Percentiles rank a stretch among this genome's conserved stretches.
These are phyloP conservation scores for Leptinotarsa texana DNA, from an alignment of 1,140 invertebrate genomes.

Conservation along the genomic window DNA sequence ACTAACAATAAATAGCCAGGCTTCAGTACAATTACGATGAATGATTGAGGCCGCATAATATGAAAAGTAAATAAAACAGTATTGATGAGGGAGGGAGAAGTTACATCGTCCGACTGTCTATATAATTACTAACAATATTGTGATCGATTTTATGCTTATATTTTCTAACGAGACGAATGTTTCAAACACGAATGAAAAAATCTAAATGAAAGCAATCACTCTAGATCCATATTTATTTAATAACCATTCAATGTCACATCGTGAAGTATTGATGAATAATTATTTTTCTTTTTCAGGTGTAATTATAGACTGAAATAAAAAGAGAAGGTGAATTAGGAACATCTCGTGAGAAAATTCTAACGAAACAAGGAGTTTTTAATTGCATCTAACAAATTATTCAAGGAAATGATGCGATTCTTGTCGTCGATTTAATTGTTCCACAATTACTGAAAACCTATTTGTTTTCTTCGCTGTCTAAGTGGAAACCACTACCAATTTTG, in stretches of 20 bases:
- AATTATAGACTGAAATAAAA: slow-evolving; percentile 1
- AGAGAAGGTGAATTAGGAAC: slow-evolving; percentile 8
- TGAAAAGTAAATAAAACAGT: neutral
- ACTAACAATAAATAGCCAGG: neutral
- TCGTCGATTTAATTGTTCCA: slow-evolving; percentile 49
- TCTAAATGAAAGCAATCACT: neutral
- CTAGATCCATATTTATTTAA: neutral
- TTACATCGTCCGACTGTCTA: slow-evolving; percentile 1
- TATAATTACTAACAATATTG: slow-evolving; percentile 6
- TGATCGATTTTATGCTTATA: neutral
- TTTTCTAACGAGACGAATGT: neutral
- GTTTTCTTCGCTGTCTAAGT: slow-evolving; percentile 19
- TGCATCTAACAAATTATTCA: slow-evolving; percentile 42
- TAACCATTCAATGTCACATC: neutral
- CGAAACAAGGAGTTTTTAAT: slow-evolving; percentile 25
- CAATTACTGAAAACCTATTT: slow-evolving; percentile 35
- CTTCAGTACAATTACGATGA: slow-evolving; percentile 5
- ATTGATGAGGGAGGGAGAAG: neutral
- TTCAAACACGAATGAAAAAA: neutral
- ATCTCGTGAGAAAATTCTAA: neutral
- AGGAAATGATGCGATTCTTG: slow-evolving; percentile 33
- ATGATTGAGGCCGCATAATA: neutral
- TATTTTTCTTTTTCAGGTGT: neutral
- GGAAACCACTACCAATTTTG: slow-evolving; percentile 1
- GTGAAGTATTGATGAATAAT: slow-evolving; percentile 14